Percentiles rank a stretch among this genome's conserved stretches.
Conservation (phyloP, 2,888 invertebrate species). For the Eupithecia insigniata region DNA sequence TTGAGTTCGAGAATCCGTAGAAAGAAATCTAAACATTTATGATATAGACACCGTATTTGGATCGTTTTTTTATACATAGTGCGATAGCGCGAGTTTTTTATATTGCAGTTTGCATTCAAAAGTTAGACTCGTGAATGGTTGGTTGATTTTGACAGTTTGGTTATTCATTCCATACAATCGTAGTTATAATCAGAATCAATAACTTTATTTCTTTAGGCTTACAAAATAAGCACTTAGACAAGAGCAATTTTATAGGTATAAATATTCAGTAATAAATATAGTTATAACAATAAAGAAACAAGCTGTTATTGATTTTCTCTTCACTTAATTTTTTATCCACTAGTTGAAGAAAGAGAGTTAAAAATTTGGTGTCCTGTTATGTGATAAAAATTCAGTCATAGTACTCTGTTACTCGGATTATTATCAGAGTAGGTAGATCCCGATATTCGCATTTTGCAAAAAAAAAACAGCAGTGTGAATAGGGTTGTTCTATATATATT, state of each 20-base stretch:
- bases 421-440: not conserved
- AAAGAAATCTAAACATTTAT: conserved; percentile 1
- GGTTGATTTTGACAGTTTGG: not conserved
- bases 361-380: not conserved
- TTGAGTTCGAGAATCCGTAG: conserved; percentile 6
- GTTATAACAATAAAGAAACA: too few species aligned
- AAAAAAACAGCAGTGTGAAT: not conserved
- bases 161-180: not conserved
- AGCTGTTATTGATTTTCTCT: too few species aligned
- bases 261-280: too few species aligned
- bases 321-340: too few species aligned
- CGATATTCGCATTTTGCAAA: not conserved
- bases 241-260: too few species aligned
- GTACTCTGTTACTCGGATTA: not conserved
- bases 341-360: too few species aligned
- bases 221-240: too few species aligned
- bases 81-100: not conserved
- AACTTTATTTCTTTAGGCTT: too few species aligned
- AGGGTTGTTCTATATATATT: not conserved
- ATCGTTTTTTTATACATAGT: not conserved
- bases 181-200: too few species aligned
- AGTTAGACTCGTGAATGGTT: not conserved
- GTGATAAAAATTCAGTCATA: not conserved
- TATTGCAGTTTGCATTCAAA: not conserved
- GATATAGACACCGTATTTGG: not conserved